A percentile compares a stretch with the other conserved stretches of the same genome.
Conservation (phyloP, 2,888 invertebrate species). For the Chouioia cunea region DNA sequence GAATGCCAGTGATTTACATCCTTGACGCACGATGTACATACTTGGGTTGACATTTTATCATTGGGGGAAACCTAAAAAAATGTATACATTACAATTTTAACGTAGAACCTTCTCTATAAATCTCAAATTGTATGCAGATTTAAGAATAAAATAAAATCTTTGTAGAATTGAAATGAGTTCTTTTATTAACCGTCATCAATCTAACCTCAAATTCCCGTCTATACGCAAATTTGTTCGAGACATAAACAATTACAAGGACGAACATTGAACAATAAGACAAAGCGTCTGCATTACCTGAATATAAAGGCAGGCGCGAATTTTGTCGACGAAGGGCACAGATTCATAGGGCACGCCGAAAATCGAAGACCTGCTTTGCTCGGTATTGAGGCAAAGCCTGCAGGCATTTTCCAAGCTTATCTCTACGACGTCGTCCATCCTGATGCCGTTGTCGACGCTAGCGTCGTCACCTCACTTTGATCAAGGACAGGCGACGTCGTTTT, state of each 20-base stretch:
- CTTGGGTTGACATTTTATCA: slow-evolving; percentile 76
- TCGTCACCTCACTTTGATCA: background rate
- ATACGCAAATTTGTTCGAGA: too few relatives aligned
- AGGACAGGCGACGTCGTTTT: background rate
- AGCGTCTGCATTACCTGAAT: slow-evolving; percentile 72
- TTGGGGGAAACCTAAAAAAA: slow-evolving; percentile 74
- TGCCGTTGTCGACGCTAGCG: background rate
- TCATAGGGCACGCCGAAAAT: slow-evolving; percentile 73
- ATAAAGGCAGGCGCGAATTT: slow-evolving; percentile 76
- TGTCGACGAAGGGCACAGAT: slow-evolving; percentile 71
- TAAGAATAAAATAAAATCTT: too few relatives aligned
- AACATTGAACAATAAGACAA: too few relatives aligned
- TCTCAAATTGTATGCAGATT: too few relatives aligned
- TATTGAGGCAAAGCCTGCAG: slow-evolving; percentile 76
- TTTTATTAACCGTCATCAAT: too few relatives aligned
- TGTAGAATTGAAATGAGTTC: too few relatives aligned
- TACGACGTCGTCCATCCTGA: slow-evolving; percentile 37
- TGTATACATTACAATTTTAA: slow-evolving; percentile 38
- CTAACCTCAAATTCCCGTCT: too few relatives aligned
- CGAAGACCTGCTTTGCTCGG: slow-evolving; percentile 74
- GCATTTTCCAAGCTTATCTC: slow-evolving; percentile 66
- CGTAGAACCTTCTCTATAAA: too few relatives aligned
- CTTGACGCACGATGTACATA: slow-evolving; percentile 75
- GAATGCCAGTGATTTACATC: slow-evolving; percentile 78
- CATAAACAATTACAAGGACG: too few relatives aligned